Percentiles rank a stretch among this genome's conserved stretches.
Conservation (phyloP, 2,113 vertebrate species). For the Aspidoscelis tigris region DNA sequence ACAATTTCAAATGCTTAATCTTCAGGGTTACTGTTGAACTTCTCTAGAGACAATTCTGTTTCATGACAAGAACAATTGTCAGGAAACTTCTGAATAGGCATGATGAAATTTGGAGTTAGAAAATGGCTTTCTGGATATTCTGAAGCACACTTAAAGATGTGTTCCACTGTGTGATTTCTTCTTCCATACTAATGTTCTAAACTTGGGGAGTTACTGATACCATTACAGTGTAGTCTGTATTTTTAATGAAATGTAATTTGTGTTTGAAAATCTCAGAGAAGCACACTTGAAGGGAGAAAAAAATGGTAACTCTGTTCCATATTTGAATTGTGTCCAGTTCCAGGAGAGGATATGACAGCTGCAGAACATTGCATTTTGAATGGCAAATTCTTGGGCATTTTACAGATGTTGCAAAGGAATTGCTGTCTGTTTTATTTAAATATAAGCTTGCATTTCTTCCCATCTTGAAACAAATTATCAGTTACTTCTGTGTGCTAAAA, state of each 20-base stretch:
- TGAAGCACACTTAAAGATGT: slow-evolving; percentile 26
- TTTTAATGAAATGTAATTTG: slow-evolving; percentile 16
- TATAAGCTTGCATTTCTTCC: not conserved
- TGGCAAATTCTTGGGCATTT: not conserved
- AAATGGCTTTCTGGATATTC: slow-evolving; percentile 2
- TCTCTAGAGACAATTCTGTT: not conserved
- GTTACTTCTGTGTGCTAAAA: not conserved
- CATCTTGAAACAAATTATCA: slow-evolving; percentile 1
- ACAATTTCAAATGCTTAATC: not conserved
- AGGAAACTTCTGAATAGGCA: slow-evolving; percentile 17
- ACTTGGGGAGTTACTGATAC: not conserved
- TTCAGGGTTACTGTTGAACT: not conserved
- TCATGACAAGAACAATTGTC: slow-evolving; percentile 1
- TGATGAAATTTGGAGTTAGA: slow-evolving; percentile 5
- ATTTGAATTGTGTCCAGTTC: rapidly evolving
- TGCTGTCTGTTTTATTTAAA: slow-evolving; percentile 7
- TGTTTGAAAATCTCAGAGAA: slow-evolving; percentile 22
- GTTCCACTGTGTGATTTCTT: not conserved
- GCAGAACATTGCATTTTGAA: not conserved
- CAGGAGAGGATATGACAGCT: not conserved
- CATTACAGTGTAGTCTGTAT: not conserved
- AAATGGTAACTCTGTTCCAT: not conserved
- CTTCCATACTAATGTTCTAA: slow-evolving; percentile 7
- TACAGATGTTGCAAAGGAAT: rapidly evolving
- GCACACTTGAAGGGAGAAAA: not conserved